phyloP scores from a whole-genome alignment of 2,797 vertebrate genomes.

The Etheostoma perlongum region DNA sequence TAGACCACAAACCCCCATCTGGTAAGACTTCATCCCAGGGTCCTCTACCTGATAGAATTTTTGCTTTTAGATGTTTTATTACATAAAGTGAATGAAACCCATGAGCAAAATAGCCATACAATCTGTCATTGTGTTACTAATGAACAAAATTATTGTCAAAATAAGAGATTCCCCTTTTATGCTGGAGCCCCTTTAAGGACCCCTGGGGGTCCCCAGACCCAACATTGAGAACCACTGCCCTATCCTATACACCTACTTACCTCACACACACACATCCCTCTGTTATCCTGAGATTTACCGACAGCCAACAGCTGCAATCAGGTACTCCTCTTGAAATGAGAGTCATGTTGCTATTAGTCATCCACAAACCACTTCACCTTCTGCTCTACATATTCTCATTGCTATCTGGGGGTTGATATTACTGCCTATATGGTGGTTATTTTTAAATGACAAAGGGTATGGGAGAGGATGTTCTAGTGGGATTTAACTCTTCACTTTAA shows the following conservation, averaged over 20 bases:
- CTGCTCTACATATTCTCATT: not conserved
- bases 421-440: constrained; percentile 19
- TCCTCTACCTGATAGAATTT: no score
- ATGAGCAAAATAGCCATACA: no score
- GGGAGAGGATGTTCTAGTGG: constrained; percentile 6
- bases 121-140: no score
- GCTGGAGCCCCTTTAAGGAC: no score
- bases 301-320: constrained; percentile 4
- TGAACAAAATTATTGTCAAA: no score
- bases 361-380: constrained; percentile 19
- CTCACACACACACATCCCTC: constrained; percentile 1
- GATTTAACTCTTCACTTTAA: constrained; percentile 1
- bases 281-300: not conserved
- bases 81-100: no score
- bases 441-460: constrained; percentile 19
- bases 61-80: no score
- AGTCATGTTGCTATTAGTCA: constrained; percentile 18
- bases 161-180: no score
- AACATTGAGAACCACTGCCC: no score
- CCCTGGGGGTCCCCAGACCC: no score
- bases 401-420: constrained; percentile 14
- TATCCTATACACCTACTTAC: not conserved
- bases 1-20: no score
- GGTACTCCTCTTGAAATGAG: constrained; percentile 31
- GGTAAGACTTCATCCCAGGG: no score